Evolutionary conservation across 2,797 vertebrate species (phyloP).

Genomic region (Tinamus major): DNA sequence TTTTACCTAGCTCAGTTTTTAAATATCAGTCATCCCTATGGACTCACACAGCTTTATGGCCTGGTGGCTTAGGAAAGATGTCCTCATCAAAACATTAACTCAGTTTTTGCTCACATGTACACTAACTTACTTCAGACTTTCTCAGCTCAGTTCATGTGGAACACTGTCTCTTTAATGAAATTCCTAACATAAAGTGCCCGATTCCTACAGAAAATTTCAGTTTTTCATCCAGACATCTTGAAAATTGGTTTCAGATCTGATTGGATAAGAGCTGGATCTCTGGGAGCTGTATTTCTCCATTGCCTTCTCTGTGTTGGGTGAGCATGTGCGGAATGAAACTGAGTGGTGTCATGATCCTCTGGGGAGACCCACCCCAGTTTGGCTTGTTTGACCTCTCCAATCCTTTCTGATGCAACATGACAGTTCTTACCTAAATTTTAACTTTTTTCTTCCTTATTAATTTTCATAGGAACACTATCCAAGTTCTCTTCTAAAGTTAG

Average conservation of each 20-base stretch:
- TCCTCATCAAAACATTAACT: not conserved
- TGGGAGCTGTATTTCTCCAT: not conserved
- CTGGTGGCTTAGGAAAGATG: not conserved
- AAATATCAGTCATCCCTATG: not conserved
- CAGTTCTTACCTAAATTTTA: not conserved
- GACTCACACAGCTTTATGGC: not conserved
- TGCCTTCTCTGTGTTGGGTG: fast-evolving
- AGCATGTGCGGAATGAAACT: fast-evolving
- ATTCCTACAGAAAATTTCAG: not conserved
- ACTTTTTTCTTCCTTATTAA: not conserved
- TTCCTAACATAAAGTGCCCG: not conserved
- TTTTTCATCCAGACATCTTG: not conserved
- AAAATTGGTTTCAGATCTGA: not conserved
- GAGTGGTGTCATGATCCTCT: not conserved
- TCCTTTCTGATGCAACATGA: not conserved
- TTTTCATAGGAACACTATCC: not conserved
- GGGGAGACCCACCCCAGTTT: not conserved
- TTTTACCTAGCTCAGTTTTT: not conserved
- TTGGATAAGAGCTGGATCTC: not conserved
- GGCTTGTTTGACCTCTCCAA: not conserved
- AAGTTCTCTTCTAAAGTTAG: not conserved
- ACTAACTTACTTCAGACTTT: not conserved
- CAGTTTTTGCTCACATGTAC: not conserved
- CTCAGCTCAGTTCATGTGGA: not conserved
- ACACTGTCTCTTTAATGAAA: not conserved